phyloP scores from a whole-genome alignment of 2,888 invertebrate species.

The Coelinius sp. region DNA sequence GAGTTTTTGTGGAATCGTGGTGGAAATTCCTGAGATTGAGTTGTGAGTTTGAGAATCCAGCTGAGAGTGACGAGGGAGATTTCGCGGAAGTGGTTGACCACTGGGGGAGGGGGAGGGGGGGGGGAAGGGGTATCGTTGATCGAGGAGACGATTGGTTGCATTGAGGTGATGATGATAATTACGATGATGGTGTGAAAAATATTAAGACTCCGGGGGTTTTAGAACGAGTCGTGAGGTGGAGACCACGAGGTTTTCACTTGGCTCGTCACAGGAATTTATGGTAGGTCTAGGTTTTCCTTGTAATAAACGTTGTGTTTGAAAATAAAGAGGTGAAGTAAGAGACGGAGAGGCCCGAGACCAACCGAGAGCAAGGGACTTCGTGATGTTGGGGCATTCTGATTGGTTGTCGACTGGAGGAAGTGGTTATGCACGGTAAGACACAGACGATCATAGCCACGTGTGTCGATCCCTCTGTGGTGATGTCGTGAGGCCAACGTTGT shows the following conservation, averaged over 20 bases:
- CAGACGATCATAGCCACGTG: conserved; percentile 28
- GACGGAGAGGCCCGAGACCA: conserved; percentile 9
- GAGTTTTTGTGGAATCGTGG: background rate
- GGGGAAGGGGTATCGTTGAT: background rate
- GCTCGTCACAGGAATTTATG: background rate
- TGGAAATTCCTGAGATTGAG: background rate
- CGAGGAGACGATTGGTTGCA: background rate
- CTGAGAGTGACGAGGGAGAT: background rate
- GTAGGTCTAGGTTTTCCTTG: background rate
- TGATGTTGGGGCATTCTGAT: background rate
- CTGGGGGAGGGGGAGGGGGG: no score
- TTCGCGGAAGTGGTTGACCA: conserved; percentile 30
- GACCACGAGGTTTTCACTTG: background rate
- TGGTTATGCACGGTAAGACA: conserved; percentile 9
- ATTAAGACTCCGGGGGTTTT: no score
- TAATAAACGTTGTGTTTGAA: background rate
- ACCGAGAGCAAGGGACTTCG: background rate
- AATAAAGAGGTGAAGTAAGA: background rate
- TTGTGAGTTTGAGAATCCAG: background rate
- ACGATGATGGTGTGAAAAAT: conserved; percentile 11
- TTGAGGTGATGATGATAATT: background rate
- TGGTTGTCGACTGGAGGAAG: conserved; percentile 18
- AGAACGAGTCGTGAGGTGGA: background rate
- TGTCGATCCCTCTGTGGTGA: background rate
- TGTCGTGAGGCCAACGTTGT: conserved; percentile 15